Conservation (phyloP, 2,888 invertebrate species). For the Chrysomela aeneicollis region DNA sequence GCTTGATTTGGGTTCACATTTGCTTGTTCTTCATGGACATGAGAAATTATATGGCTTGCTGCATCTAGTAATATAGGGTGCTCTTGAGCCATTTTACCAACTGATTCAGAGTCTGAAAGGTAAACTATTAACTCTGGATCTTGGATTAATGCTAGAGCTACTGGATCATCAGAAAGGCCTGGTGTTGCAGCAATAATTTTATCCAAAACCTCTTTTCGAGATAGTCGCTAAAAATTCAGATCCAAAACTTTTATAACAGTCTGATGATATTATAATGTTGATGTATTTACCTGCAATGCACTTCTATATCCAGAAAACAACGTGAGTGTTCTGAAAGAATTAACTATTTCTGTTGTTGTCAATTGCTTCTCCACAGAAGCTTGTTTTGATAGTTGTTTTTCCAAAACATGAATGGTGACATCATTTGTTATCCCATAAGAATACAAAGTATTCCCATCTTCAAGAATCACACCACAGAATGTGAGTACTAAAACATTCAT, state of each 20-base stretch:
- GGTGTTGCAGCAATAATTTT: slow-evolving; percentile 77
- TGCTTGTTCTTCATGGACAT: slow-evolving; percentile 62
- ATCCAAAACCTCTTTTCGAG: slow-evolving; percentile 65
- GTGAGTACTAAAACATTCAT: slow-evolving; percentile 66
- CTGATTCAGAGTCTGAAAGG: slow-evolving; percentile 72
- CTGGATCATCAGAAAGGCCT: slow-evolving; percentile 73
- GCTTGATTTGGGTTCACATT: slow-evolving; percentile 65
- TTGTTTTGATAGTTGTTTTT: slow-evolving; percentile 59
- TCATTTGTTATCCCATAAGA: slow-evolving; percentile 70
- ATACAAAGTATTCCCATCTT: slow-evolving; percentile 68
- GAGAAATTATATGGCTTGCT: slow-evolving; percentile 70
- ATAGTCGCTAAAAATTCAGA: slow-evolving; percentile 54
- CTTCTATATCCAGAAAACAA: slow-evolving; percentile 70
- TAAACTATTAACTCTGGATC: slow-evolving; percentile 80
- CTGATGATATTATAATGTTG: no score
- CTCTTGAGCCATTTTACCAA: slow-evolving; percentile 69
- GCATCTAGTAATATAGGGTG: slow-evolving; percentile 78
- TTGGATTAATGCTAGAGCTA: slow-evolving; percentile 77
- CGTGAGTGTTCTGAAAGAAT: slow-evolving; percentile 69
- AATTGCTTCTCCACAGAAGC: slow-evolving; percentile 60
- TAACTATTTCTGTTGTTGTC: slow-evolving; percentile 68
- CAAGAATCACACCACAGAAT: slow-evolving; percentile 75
- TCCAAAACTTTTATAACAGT: no score
- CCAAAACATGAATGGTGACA: slow-evolving; percentile 67
- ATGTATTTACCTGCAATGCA: slow-evolving; percentile 69